phyloP scores from a whole-genome alignment of 2,888 invertebrate species.

The Hemicrepidius hirtus region DNA sequence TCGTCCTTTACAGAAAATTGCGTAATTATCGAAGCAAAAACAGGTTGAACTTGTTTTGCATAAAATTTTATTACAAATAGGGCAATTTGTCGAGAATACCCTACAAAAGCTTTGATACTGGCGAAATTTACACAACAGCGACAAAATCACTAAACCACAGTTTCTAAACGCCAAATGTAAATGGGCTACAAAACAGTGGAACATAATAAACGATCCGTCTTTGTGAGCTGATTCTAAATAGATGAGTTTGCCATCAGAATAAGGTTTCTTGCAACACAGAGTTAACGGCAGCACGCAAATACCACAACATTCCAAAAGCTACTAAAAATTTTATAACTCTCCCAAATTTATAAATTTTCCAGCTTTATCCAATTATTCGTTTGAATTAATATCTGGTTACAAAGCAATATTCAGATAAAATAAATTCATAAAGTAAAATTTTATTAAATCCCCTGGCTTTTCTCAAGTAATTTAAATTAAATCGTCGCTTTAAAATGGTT shows the following conservation, averaged over 20 bases:
- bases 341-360: neutral
- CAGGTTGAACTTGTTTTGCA: neutral
- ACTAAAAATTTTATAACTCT: neutral
- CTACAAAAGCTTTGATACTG: neutral
- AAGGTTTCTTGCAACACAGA: neutral
- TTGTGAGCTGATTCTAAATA: slow-evolving; percentile 19
- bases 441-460: neutral
- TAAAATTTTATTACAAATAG: slow-evolving; percentile 8
- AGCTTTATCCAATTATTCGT: neutral
- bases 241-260: slow-evolving; percentile 12
- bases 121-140: slow-evolving; percentile 22
- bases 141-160: slow-evolving; percentile 13
- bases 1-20: neutral
- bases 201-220: slow-evolving; percentile 21
- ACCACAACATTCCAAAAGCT: neutral
- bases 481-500: neutral
- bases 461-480: slow-evolving; percentile 8
- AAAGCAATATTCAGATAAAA: neutral
- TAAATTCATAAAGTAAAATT: neutral
- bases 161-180: slow-evolving; percentile 23
- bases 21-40: slow-evolving; percentile 12
- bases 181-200: slow-evolving; percentile 11
- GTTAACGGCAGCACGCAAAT: neutral
- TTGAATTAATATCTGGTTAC: neutral
- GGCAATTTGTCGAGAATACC: slow-evolving; percentile 10